Percentiles rank a stretch among this genome's conserved stretches.
These are phyloP conservation scores for Dreissena polymorpha DNA, from an alignment of 1,140 invertebrate genomes.

Conservation along the genomic window DNA sequence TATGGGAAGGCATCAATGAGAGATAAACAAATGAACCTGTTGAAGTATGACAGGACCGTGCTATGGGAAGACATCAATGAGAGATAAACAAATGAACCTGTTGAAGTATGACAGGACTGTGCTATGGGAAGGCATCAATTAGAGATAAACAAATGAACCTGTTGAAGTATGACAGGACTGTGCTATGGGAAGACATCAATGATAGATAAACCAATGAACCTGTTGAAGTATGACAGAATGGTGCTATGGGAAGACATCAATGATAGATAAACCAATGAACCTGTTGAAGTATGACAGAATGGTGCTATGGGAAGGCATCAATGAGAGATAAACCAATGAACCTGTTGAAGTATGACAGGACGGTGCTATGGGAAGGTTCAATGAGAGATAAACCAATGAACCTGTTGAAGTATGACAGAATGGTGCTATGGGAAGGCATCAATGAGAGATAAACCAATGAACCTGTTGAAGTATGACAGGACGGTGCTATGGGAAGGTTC, in stretches of 20 bases:
- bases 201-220: too few relatives aligned
- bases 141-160: too few relatives aligned
- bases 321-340: conserved; percentile 36
- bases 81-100: too few relatives aligned
- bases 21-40: not conserved
- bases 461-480: not conserved
- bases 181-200: conserved; percentile 74
- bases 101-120: conserved; percentile 1
- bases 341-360: too few relatives aligned
- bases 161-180: conserved; percentile 75
- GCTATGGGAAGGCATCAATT: not conserved
- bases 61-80: not conserved
- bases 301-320: conserved; percentile 47
- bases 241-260: conserved; percentile 6
- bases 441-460: too few relatives aligned
- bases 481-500: not conserved
- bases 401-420: not conserved
- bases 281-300: not conserved
- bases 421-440: conserved; percentile 46
- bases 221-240: not conserved
- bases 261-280: too few relatives aligned
- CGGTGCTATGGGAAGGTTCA: conserved; percentile 74
- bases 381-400: too few relatives aligned
- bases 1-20: not conserved
- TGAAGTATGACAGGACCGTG: not conserved